Evolutionary conservation across 2,113 vertebrate genomes (phyloP).

Genomic region (Neodontobutis hainanensis): DNA sequence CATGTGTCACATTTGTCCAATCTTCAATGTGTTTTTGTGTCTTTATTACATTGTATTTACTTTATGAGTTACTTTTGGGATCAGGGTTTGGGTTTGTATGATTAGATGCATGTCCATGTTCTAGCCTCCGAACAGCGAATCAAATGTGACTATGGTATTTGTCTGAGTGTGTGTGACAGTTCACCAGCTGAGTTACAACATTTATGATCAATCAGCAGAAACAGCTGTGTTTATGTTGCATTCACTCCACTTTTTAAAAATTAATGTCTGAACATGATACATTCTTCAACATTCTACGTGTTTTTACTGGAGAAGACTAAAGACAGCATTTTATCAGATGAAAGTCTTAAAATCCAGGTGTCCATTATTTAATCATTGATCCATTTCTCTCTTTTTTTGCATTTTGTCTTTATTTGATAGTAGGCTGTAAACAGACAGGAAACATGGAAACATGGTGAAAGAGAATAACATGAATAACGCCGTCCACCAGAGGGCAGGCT

Average conservation of each 20-base stretch:
- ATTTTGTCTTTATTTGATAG: too few species aligned
- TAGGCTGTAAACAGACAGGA: too few species aligned
- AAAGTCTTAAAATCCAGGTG: neutral
- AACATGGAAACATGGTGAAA: too few species aligned
- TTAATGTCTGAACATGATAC: neutral
- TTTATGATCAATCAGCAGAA: constrained; percentile 30
- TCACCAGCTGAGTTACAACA: constrained; percentile 22
- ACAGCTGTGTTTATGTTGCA: constrained; percentile 14
- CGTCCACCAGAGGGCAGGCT: too few species aligned
- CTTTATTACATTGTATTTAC: neutral
- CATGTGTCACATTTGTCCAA: neutral
- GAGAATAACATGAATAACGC: too few species aligned
- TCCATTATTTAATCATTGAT: too few species aligned
- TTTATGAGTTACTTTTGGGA: neutral
- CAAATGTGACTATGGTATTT: neutral
- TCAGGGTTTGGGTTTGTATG: neutral
- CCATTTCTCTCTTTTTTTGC: too few species aligned
- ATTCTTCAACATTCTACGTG: constrained; percentile 7
- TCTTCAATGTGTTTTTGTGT: neutral
- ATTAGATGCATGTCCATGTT: neutral
- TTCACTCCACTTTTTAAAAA: constrained; percentile 5
- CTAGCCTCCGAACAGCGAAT: neutral
- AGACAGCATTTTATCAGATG: neutral
- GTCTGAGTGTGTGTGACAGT: constrained; percentile 3
- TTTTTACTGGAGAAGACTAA: constrained; percentile 10